A percentile compares a stretch with the other conserved stretches of the same genome.
Evolutionary conservation across 2,797 vertebrate genomes (phyloP).

Genomic region (Moxostoma hubbsi): DNA sequence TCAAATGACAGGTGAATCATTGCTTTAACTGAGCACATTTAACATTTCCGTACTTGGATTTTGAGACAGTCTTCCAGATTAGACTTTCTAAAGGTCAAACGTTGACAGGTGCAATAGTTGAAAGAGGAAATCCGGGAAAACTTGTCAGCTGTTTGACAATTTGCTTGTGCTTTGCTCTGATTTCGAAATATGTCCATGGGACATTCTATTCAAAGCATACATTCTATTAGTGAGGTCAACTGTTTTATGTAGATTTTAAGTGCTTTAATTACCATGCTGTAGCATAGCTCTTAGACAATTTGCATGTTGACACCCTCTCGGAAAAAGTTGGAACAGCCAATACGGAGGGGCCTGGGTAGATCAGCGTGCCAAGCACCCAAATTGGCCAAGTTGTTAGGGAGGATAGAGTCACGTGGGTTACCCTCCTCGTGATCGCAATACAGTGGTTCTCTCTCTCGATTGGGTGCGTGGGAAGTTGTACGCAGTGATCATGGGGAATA

Average conservation of each 20-base stretch:
- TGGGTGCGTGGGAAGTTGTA: too few species aligned
- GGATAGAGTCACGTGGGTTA: too few species aligned
- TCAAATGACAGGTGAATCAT: constrained; percentile 26
- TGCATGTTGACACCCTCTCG: too few species aligned
- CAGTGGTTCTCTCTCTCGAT: too few species aligned
- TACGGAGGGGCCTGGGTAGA: too few species aligned
- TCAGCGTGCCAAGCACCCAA: too few species aligned
- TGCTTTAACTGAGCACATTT: constrained; percentile 21
- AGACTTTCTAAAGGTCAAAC: constrained; percentile 18
- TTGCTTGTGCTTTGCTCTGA: background rate
- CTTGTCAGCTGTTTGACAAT: background rate
- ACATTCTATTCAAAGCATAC: background rate
- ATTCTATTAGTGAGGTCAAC: background rate
- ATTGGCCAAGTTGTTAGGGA: too few species aligned
- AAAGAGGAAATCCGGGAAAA: background rate
- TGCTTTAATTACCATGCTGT: background rate
- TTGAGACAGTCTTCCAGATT: background rate
- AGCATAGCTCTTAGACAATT: too few species aligned
- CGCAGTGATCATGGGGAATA: too few species aligned
- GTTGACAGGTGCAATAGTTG: background rate
- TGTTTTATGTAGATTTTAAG: background rate
- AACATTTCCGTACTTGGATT: background rate
- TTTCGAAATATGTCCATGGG: background rate
- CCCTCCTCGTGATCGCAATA: too few species aligned
- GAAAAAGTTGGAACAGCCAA: too few species aligned